Percentiles rank a stretch among this genome's conserved stretches.
Evolutionary conservation across 2,797 vertebrate genomes (phyloP).

Genomic region (Glyptemys insculpta): DNA sequence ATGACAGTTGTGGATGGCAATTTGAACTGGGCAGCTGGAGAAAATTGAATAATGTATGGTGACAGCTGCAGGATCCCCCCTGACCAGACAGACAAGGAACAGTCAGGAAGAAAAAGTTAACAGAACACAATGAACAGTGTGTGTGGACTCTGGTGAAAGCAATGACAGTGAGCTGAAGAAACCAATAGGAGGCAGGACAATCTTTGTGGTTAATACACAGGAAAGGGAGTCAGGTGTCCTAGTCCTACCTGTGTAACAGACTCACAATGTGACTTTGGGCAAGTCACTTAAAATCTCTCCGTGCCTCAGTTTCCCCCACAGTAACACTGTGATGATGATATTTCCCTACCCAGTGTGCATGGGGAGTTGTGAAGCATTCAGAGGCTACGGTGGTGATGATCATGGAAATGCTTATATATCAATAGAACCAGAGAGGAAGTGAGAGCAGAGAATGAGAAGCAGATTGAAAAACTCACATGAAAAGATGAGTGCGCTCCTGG

Average conservation of each 20-base stretch:
- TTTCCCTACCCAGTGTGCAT: neutral
- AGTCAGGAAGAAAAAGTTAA: neutral
- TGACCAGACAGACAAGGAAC: neutral
- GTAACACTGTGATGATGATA: neutral
- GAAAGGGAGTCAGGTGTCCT: accelerated
- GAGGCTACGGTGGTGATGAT: conserved; percentile 10
- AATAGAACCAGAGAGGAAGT: neutral
- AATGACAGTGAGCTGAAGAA: neutral
- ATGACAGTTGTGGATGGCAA: neutral
- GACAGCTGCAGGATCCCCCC: neutral
- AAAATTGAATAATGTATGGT: neutral
- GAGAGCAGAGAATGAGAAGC: conserved; percentile 22
- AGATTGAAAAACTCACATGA: conserved; percentile 49
- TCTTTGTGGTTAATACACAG: neutral
- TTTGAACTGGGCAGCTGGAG: neutral
- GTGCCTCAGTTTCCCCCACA: neutral
- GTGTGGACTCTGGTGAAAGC: neutral
- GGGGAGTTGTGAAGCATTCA: neutral
- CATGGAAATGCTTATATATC: conserved; percentile 24
- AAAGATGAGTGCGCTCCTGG: conserved; percentile 45
- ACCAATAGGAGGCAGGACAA: neutral
- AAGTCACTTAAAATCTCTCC: neutral
- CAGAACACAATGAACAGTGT: neutral
- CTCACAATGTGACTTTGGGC: neutral
- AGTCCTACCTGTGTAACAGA: neutral